phyloP scores from a whole-genome alignment of 2,888 invertebrate genomes.

The Ditula angustiorana region DNA sequence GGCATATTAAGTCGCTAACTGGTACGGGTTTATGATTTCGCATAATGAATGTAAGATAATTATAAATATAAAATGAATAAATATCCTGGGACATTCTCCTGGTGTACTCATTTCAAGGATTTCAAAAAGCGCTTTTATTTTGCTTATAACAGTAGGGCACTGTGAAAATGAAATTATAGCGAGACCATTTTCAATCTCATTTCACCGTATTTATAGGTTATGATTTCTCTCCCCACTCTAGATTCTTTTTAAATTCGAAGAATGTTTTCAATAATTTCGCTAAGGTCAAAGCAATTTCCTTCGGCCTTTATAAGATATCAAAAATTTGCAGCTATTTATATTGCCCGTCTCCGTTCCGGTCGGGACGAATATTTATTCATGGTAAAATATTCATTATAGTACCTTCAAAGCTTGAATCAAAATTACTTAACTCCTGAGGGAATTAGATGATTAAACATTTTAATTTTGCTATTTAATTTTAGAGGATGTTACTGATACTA shows the following conservation, averaged over 20 bases:
- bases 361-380: neutral
- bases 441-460: neutral
- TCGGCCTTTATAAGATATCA: neutral
- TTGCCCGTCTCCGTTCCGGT: neutral
- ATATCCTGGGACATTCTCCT: too few species aligned
- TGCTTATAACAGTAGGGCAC: neutral
- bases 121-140: neutral
- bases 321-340: neutral
- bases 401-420: neutral
- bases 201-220: neutral
- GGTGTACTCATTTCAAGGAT: too few species aligned
- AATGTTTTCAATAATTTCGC: conserved; percentile 6
- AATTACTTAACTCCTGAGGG: neutral
- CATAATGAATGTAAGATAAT: too few species aligned
- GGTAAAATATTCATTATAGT: neutral
- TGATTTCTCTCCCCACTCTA: neutral
- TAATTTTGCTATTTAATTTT: neutral
- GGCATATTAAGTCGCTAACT: too few species aligned
- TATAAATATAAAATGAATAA: too few species aligned
- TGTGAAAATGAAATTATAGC: neutral
- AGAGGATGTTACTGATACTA: too few species aligned
- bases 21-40: too few species aligned
- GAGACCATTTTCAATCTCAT: neutral
- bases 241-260: neutral
- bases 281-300: neutral